Evolutionary conservation across 2,888 invertebrate genomes (phyloP).

Genomic region (Drosophila sordidula): DNA sequence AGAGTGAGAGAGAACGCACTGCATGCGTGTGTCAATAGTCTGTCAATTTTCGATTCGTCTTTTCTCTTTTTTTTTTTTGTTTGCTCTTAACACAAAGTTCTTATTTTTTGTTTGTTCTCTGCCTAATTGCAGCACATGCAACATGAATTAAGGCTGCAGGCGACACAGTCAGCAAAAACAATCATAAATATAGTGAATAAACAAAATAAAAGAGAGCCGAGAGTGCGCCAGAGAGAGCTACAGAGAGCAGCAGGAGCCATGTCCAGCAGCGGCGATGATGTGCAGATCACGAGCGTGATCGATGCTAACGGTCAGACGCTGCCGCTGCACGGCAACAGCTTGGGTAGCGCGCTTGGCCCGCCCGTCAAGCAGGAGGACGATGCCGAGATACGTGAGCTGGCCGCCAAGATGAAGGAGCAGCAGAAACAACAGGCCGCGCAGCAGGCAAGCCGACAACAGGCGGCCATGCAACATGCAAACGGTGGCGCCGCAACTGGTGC

Average conservation of each 20-base stretch:
- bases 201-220: slow-evolving; percentile 1
- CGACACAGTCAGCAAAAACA: slow-evolving; percentile 4
- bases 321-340: slow-evolving; percentile 81
- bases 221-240: slow-evolving; percentile 10
- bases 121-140: slow-evolving; percentile 45
- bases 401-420: slow-evolving; percentile 94
- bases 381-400: slow-evolving; percentile 94
- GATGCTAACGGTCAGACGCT: slow-evolving; percentile 83
- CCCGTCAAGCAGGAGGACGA: slow-evolving; percentile 88
- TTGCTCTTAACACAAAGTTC: slow-evolving; percentile 19
- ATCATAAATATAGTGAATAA: slow-evolving; percentile 6
- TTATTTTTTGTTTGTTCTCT: slow-evolving; percentile 13
- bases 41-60: background rate
- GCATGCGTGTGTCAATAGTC: slow-evolving; percentile 7
- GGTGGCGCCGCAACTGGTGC: slow-evolving; percentile 30
- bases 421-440: slow-evolving; percentile 87
- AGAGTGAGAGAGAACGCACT: slow-evolving; percentile 5
- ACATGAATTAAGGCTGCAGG: slow-evolving; percentile 43
- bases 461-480: slow-evolving; percentile 68
- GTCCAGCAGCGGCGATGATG: slow-evolving; percentile 71
- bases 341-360: slow-evolving; percentile 75
- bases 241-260: slow-evolving; percentile 27
- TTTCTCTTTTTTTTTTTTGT: background rate
- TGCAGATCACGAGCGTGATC: slow-evolving; percentile 81
- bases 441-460: slow-evolving; percentile 77